phyloP scores from a whole-genome alignment of 1,140 invertebrate genomes.

The Adoxophyes honmai region DNA sequence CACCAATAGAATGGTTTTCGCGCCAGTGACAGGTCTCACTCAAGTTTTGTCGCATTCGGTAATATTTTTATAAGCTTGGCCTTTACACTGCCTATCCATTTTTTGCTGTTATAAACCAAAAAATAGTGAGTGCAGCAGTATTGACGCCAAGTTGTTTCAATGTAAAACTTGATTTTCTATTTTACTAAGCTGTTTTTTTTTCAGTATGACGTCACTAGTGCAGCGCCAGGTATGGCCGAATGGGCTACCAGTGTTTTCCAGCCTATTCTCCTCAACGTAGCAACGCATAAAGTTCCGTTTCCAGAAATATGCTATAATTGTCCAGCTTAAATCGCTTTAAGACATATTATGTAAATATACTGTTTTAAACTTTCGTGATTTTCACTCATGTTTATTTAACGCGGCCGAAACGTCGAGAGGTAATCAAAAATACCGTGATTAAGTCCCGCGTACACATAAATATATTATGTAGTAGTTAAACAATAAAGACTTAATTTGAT shows the following conservation, averaged over 20 bases:
- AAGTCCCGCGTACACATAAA: too few species aligned
- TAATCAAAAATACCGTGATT: too few species aligned
- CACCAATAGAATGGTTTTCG: constrained; percentile 5
- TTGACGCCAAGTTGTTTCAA: background rate
- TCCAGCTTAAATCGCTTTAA: constrained; percentile 3
- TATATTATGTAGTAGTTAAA: background rate
- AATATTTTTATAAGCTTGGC: background rate
- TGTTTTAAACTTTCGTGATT: too few species aligned
- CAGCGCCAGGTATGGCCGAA: constrained; percentile 19
- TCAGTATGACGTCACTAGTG: constrained; percentile 20
- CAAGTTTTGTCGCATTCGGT: constrained; percentile 1
- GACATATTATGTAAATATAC: background rate
- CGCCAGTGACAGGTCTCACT: background rate
- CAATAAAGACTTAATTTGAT: background rate
- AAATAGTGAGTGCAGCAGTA: too few species aligned
- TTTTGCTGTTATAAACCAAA: too few species aligned
- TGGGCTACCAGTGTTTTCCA: constrained; percentile 37
- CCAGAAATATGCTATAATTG: constrained; percentile 52
- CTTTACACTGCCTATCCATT: too few species aligned
- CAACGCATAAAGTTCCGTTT: constrained; percentile 31
- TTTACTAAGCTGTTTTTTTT: background rate
- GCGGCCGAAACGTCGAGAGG: too few species aligned
- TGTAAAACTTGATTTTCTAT: background rate
- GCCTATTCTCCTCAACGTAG: constrained; percentile 37
- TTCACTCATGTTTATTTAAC: too few species aligned